phyloP scores from a whole-genome alignment of 1,140 invertebrate species.

The Ceratina calcarata region DNA sequence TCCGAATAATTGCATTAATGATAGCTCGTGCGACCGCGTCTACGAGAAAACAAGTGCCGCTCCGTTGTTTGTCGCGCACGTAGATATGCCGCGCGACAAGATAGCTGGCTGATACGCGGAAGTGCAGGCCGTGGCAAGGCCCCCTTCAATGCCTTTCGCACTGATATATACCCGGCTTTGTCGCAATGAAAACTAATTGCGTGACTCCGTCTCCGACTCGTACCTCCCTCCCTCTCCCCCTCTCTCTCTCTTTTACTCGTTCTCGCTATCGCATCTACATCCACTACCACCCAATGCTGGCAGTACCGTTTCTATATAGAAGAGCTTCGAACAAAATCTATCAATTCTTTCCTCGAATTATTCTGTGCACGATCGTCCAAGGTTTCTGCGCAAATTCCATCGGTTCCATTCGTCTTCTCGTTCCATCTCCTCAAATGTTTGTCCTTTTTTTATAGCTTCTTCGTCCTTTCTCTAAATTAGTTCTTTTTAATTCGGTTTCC shows the following conservation, averaged over 20 bases:
- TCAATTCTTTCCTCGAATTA: not conserved
- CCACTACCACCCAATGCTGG: not conserved
- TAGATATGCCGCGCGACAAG: constrained; percentile 70
- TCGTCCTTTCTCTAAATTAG: too few relatives aligned
- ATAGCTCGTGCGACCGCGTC: constrained; percentile 7
- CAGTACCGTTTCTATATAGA: not conserved
- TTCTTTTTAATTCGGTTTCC: too few relatives aligned
- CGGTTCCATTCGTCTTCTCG: not conserved
- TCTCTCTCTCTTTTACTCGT: not conserved
- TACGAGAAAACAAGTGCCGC: constrained; percentile 34
- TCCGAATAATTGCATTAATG: constrained; percentile 33
- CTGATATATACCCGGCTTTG: constrained; percentile 66
- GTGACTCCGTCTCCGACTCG: constrained; percentile 40
- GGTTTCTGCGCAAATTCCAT: not conserved
- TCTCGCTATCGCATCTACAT: too few relatives aligned
- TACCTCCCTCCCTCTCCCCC: not conserved
- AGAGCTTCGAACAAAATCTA: not conserved
- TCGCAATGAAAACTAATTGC: constrained; percentile 66
- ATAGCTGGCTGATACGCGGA: constrained; percentile 76
- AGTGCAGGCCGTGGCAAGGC: constrained; percentile 74
- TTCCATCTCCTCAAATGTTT: not conserved
- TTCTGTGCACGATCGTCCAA: too few relatives aligned
- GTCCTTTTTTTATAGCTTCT: too few relatives aligned
- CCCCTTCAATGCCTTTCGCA: constrained; percentile 76
- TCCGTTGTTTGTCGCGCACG: constrained; percentile 61